Evolutionary conservation across 2,888 invertebrate genomes (phyloP).

Genomic region (Torymus tubicola): DNA sequence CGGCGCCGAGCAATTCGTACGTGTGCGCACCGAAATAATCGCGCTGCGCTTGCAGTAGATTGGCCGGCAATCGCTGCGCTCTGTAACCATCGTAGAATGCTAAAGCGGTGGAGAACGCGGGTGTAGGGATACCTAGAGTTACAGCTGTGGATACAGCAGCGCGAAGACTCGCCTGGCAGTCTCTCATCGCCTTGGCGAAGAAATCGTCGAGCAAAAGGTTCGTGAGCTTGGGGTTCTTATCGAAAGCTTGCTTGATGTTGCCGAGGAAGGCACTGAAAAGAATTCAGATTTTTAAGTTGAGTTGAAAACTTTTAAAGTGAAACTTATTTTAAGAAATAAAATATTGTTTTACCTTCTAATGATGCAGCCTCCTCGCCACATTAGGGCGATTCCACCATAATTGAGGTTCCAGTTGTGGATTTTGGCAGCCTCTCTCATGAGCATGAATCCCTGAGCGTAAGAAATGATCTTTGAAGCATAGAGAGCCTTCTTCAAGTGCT

Average conservation of each 20-base stretch:
- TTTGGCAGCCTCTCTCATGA: constrained; percentile 93
- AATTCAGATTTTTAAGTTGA: neutral
- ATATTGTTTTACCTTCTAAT: constrained; percentile 85
- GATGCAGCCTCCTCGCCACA: constrained; percentile 99
- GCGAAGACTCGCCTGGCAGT: constrained; percentile 90
- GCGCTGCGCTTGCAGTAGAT: constrained; percentile 96
- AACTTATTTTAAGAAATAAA: too few species aligned
- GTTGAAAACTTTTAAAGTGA: too few species aligned
- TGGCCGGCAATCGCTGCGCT: constrained; percentile 91
- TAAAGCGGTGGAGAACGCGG: constrained; percentile 94
- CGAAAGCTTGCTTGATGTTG: constrained; percentile 95
- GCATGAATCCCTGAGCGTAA: constrained; percentile 98
- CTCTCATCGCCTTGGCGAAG: constrained; percentile 90
- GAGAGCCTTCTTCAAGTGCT: constrained; percentile 91
- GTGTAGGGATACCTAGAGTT: constrained; percentile 93
- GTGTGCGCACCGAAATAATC: constrained; percentile 99
- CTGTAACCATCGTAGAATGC: constrained; percentile 99
- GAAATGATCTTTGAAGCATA: constrained; percentile 99
- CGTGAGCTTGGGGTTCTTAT: constrained; percentile 88
- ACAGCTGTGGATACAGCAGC: constrained; percentile 86
- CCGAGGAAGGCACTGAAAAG: constrained; percentile 86
- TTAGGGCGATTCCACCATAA: constrained; percentile 97
- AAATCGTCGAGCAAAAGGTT: constrained; percentile 95
- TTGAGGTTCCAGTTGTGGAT: constrained; percentile 96
- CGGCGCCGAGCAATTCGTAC: constrained; percentile 91